Conservation (phyloP, 23 tunicate species). For the Styela plicata region DNA sequence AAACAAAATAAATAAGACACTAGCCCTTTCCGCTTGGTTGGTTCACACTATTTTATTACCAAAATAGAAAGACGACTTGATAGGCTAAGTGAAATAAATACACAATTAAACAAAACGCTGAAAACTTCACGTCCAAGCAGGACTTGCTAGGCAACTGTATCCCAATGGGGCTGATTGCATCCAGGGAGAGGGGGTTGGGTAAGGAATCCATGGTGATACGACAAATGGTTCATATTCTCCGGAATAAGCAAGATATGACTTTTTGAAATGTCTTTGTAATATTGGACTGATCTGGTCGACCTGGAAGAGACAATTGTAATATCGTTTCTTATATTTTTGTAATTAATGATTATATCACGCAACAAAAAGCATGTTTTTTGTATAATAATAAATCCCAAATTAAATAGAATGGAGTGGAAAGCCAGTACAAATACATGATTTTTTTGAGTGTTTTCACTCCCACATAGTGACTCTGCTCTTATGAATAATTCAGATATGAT, state of each 20-base stretch:
- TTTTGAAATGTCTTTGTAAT: conserved; percentile 39
- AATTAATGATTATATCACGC: too few relatives aligned
- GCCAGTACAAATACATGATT: too few relatives aligned
- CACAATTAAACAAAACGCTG: background rate
- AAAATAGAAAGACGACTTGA: background rate
- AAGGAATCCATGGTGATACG: conserved; percentile 67
- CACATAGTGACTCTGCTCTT: too few relatives aligned
- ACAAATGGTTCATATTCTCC: conserved; percentile 65
- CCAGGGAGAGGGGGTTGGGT: conserved; percentile 43
- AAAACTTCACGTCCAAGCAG: conserved; percentile 27
- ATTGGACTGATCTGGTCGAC: conserved; percentile 55
- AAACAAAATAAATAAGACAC: too few relatives aligned
- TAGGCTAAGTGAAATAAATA: background rate
- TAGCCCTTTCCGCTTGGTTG: too few relatives aligned
- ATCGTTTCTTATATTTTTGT: too few relatives aligned
- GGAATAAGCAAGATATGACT: conserved; percentile 45
- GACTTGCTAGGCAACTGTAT: conserved; percentile 20
- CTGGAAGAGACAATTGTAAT: too few relatives aligned
- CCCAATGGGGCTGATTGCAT: conserved; percentile 52
- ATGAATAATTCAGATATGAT: too few relatives aligned
- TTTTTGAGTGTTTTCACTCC: too few relatives aligned
- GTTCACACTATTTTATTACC: background rate
- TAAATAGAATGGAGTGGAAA: too few relatives aligned
- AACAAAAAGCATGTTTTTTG: too few relatives aligned
- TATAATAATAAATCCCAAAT: too few relatives aligned